Conservation (phyloP, 1,140 invertebrate genomes). For the Trypoxylus dichotomus region DNA sequence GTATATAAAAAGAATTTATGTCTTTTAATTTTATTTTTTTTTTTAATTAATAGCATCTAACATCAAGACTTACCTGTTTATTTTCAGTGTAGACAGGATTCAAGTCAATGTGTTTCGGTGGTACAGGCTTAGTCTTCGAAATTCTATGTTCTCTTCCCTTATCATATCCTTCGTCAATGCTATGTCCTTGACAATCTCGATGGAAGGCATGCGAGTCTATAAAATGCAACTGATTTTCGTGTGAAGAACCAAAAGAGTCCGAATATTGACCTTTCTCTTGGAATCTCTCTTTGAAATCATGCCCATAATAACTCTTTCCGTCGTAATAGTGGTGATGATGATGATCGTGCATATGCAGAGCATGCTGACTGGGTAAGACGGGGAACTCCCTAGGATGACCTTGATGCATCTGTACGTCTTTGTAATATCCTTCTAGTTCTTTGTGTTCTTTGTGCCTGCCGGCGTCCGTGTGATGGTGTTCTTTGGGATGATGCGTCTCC, state of each 20-base stretch:
- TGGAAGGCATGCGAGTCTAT: conserved; percentile 51
- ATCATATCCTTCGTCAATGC: conserved; percentile 36
- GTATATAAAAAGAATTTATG: not conserved
- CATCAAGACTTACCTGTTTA: conserved; percentile 29
- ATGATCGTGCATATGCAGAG: conserved; percentile 37
- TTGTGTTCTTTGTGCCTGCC: conserved; percentile 36
- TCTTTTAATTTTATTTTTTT: not conserved
- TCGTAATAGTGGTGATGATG: conserved; percentile 38
- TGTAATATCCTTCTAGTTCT: conserved; percentile 37
- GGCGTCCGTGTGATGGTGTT: conserved; percentile 28
- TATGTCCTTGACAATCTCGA: conserved; percentile 50
- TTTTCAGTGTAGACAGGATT: conserved; percentile 27
- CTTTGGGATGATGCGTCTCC: conserved; percentile 36
- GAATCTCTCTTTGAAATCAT: conserved; percentile 38
- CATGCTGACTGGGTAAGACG: conserved; percentile 44
- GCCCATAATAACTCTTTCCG: conserved; percentile 33
- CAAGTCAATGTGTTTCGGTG: conserved; percentile 30
- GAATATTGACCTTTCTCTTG: conserved; percentile 46
- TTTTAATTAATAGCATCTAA: not conserved
- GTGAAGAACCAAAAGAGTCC: conserved; percentile 48
- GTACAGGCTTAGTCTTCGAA: conserved; percentile 25
- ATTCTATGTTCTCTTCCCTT: conserved; percentile 28
- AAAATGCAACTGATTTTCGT: conserved; percentile 50
- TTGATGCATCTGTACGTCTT: conserved; percentile 35
- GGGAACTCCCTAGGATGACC: conserved; percentile 44